These are phyloP conservation scores for Decapterus maruadsi DNA, from an alignment of 2,797 vertebrate species.

Conservation along the genomic window DNA sequence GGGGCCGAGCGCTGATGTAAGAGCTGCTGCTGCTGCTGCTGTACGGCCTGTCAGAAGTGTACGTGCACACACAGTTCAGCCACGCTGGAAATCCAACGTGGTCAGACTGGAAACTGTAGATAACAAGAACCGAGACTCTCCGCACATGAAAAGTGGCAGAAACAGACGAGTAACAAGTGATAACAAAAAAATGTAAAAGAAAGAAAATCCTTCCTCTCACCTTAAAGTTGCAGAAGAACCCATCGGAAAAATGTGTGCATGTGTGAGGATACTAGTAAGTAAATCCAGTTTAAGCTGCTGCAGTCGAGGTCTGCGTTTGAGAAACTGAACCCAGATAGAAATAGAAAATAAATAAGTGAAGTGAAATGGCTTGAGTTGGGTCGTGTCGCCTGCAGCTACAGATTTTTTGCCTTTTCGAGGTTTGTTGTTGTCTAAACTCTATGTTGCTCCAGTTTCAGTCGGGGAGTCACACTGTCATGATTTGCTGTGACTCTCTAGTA, in stretches of 20 bases:
- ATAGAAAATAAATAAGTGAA: neutral
- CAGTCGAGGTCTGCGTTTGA: neutral
- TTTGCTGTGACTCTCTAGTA: conserved; percentile 4
- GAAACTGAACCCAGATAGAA: neutral
- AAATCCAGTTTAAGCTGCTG: neutral
- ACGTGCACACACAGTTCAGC: neutral
- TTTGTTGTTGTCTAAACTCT: neutral
- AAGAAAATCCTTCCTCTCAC: neutral
- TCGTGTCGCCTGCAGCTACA: neutral
- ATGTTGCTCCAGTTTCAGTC: neutral
- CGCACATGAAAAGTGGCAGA: too few species aligned
- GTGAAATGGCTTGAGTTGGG: neutral
- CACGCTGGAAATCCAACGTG: neutral
- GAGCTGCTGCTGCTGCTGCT: too few species aligned
- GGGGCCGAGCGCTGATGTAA: neutral
- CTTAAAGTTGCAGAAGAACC: neutral
- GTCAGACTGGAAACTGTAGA: neutral
- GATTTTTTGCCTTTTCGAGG: neutral
- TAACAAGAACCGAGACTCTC: neutral
- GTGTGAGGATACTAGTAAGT: too few species aligned
- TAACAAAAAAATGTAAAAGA: neutral
- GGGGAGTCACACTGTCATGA: neutral
- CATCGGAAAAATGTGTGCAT: too few species aligned
- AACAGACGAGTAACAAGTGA: too few species aligned
- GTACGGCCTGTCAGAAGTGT: neutral